Evolutionary conservation across 2,888 invertebrate species (phyloP).

Genomic region (Lypha dubia): DNA sequence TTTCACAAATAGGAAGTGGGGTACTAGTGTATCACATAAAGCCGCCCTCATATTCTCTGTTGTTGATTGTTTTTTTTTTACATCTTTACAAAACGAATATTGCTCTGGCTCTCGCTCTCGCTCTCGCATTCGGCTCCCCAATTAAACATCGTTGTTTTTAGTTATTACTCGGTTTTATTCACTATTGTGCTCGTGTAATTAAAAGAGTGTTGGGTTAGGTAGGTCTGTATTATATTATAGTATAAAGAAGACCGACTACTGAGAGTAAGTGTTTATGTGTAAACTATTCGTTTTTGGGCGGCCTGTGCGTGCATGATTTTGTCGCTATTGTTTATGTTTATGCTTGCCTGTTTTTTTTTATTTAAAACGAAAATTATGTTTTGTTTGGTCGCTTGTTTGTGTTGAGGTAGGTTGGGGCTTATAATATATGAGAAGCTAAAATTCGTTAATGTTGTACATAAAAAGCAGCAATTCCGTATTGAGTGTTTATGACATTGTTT

Average conservation of each 20-base stretch:
- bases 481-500: slow-evolving; percentile 2
- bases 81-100: background rate
- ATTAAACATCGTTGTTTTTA: background rate
- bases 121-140: background rate
- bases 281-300: background rate
- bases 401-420: slow-evolving; percentile 69
- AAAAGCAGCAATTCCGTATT: background rate
- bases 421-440: slow-evolving; percentile 6
- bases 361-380: slow-evolving; percentile 40
- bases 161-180: background rate
- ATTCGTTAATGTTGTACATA: background rate
- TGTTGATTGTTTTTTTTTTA: background rate
- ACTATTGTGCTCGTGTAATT: background rate
- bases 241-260: background rate
- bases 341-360: background rate
- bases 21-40: slow-evolving; percentile 53
- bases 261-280: background rate
- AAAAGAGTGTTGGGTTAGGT: slow-evolving; percentile 41
- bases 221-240: slow-evolving; percentile 31
- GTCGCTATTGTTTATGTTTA: background rate
- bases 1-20: slow-evolving; percentile 63
- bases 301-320: slow-evolving; percentile 41
- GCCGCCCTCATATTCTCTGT: slow-evolving; percentile 29
- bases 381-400: slow-evolving; percentile 39
- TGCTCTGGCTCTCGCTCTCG: background rate